Evolutionary conservation across 2,797 vertebrate genomes (phyloP).

Genomic region (Stomatorhinus walkeri): DNA sequence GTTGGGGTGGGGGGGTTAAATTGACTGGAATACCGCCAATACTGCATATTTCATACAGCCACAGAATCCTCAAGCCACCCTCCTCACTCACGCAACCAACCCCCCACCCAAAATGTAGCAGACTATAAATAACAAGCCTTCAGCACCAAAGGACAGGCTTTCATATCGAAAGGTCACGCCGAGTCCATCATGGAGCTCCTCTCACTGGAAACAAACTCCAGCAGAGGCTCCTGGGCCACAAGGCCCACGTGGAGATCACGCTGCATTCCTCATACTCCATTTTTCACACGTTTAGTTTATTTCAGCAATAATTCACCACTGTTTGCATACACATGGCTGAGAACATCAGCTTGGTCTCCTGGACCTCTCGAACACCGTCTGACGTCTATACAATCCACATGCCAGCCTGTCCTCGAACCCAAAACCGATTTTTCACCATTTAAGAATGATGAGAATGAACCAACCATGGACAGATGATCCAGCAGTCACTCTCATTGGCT

Average conservation of each 20-base stretch:
- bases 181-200: slow-evolving; percentile 21
- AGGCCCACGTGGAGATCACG: not conserved
- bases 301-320: not conserved
- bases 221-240: slow-evolving; percentile 29
- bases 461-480: not conserved
- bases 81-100: slow-evolving; percentile 12
- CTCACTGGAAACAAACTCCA: slow-evolving; percentile 25
- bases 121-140: slow-evolving; percentile 40
- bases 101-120: slow-evolving; percentile 30
- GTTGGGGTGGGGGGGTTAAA: slow-evolving; percentile 25
- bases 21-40: slow-evolving; percentile 11
- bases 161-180: slow-evolving; percentile 50
- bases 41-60: slow-evolving; percentile 17
- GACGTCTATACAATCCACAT: not conserved
- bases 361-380: not conserved
- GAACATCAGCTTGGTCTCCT: not conserved
- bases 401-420: not conserved
- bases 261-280: not conserved
- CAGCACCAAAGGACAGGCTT: slow-evolving; percentile 40
- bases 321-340: not conserved
- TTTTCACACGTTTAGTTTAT: slow-evolving; percentile 20
- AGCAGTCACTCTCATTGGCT: not conserved
- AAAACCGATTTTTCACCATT: not conserved
- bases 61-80: not conserved
- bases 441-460: not conserved